Percentiles rank a stretch among this genome's conserved stretches.
Conservation (phyloP, 2,888 invertebrate species). For the Apodemia zela region DNA sequence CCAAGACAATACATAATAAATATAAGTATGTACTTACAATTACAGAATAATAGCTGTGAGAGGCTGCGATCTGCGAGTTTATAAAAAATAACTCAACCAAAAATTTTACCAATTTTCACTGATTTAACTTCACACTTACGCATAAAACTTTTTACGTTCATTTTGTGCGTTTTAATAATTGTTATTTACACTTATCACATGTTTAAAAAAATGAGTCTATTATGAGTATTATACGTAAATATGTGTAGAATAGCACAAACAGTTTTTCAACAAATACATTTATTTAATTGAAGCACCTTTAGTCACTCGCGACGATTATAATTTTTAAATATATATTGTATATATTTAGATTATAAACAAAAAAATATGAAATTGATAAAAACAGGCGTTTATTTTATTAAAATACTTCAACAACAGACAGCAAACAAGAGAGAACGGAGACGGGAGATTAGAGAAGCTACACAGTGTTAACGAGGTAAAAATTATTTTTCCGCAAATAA, state of each 20-base stretch:
- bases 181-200: constrained; percentile 70
- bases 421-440: constrained; percentile 30
- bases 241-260: constrained; percentile 28
- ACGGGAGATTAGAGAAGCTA: constrained; percentile 29
- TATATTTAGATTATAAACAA: constrained; percentile 25
- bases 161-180: constrained; percentile 48
- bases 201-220: constrained; percentile 41
- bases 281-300: constrained; percentile 36
- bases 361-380: constrained; percentile 35
- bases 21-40: not conserved
- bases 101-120: constrained; percentile 34
- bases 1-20: not conserved
- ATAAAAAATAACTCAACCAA: constrained; percentile 33
- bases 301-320: constrained; percentile 47
- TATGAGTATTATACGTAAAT: constrained; percentile 32
- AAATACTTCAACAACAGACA: constrained; percentile 30
- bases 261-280: constrained; percentile 41
- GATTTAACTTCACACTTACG: constrained; percentile 58
- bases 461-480: constrained; percentile 24
- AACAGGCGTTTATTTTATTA: constrained; percentile 24
- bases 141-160: constrained; percentile 61
- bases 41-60: not conserved
- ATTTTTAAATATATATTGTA: constrained; percentile 24
- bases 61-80: constrained; percentile 21
- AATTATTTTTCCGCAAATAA: not conserved